Evolutionary conservation across 1,140 invertebrate genomes (phyloP).

Genomic region (Drosophila grimshawi): DNA sequence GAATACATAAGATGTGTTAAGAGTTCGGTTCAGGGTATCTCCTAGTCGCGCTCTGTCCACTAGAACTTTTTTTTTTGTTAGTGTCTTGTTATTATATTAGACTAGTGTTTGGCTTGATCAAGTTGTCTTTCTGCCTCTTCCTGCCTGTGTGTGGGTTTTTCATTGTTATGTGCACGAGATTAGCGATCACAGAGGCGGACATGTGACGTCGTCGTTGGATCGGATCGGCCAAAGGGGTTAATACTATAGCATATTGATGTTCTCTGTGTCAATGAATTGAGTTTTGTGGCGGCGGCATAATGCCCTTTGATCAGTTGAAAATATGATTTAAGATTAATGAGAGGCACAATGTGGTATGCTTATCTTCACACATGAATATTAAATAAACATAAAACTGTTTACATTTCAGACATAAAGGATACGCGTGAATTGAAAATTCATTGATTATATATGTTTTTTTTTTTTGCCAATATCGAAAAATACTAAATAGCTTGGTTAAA

Average conservation of each 20-base stretch:
- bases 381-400: conserved; percentile 48
- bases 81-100: conserved; percentile 16
- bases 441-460: neutral
- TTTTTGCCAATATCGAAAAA: too few relatives aligned
- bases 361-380: conserved; percentile 10
- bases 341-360: neutral
- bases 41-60: too few relatives aligned
- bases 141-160: conserved; percentile 7
- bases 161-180: conserved; percentile 60
- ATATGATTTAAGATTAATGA: conserved; percentile 61
- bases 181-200: conserved; percentile 37
- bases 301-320: conserved; percentile 48
- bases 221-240: conserved; percentile 1
- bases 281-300: neutral
- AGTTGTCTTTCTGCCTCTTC: conserved; percentile 51
- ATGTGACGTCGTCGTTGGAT: conserved; percentile 53
- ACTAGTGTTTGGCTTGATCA: conserved; percentile 50
- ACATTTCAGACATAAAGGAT: conserved; percentile 33
- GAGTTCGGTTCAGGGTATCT: too few relatives aligned
- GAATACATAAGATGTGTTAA: too few relatives aligned
- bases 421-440: conserved; percentile 4
- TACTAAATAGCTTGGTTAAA: too few relatives aligned
- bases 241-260: conserved; percentile 15
- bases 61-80: neutral
- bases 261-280: conserved; percentile 4